These are phyloP conservation scores for Petroica traversi DNA, from an alignment of 2,113 vertebrate species.

Conservation along the genomic window DNA sequence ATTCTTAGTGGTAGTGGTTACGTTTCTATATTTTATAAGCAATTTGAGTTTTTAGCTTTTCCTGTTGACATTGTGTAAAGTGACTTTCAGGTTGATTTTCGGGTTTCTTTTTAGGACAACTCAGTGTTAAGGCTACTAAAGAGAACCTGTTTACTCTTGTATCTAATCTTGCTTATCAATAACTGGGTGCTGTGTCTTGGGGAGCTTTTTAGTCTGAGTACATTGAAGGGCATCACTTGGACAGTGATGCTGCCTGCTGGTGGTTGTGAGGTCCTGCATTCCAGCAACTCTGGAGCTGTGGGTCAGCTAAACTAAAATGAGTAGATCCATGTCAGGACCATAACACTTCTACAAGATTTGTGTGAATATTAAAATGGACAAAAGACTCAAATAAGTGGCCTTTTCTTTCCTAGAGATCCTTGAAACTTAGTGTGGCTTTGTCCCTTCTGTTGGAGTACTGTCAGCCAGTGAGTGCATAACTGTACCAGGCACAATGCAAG, in stretches of 20 bases:
- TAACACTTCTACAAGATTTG: not conserved
- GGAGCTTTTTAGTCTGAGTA: not conserved
- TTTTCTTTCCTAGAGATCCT: not conserved
- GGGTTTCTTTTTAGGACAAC: not conserved
- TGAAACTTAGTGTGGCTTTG: not conserved
- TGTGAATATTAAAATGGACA: not conserved
- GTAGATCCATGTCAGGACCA: not conserved
- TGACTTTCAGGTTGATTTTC: not conserved
- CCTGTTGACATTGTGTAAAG: not conserved
- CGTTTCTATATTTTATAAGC: slow-evolving; percentile 48
- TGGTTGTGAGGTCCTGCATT: not conserved
- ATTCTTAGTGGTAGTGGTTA: not conserved
- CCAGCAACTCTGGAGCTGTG: not conserved
- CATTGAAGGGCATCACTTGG: not conserved
- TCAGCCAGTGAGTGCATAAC: rapidly evolving
- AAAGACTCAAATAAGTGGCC: not conserved
- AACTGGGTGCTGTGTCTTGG: not conserved
- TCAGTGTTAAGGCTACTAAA: not conserved
- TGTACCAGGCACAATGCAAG: not conserved
- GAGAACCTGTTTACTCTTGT: not conserved
- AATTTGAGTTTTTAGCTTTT: slow-evolving; percentile 10
- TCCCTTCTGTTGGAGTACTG: not conserved
- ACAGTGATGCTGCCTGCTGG: not conserved
- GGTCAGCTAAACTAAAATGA: not conserved
- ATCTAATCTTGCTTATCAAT: not conserved